Conservation (phyloP, 37 sponge, comb jelly and placozoan genomes). For the Halisarca cf. caerulea region DNA sequence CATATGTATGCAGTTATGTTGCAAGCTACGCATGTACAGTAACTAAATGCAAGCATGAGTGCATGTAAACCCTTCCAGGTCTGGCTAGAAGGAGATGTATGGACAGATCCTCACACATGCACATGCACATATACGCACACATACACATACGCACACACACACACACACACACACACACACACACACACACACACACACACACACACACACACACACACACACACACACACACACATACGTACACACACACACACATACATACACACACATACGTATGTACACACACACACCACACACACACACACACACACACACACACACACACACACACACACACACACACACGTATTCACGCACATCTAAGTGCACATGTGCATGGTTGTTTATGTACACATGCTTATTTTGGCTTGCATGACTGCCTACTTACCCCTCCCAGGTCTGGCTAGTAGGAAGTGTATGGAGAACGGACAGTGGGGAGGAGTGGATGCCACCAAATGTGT, state of each 20-base stretch:
- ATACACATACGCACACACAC: neutral
- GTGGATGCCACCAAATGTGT: too few species aligned
- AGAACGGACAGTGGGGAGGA: too few species aligned
- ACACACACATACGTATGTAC: neutral
- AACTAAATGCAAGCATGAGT: neutral
- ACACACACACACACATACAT: neutral
- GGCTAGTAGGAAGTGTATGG: too few species aligned
- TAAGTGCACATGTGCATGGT: too few species aligned
- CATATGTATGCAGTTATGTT: neutral
- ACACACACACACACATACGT: neutral
- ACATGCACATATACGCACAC: neutral
- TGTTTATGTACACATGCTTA: too few species aligned
- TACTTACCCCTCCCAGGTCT: too few species aligned
- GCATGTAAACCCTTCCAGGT: neutral
- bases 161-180: neutral
- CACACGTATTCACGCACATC: too few species aligned
- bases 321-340: too few species aligned
- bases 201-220: neutral
- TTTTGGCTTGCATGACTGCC: too few species aligned
- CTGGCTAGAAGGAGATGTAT: neutral
- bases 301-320: too few species aligned
- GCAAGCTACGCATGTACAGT: too few species aligned
- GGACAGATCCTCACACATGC: neutral
- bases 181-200: neutral
- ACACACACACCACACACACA: neutral